Percentiles rank a stretch among this genome's conserved stretches.
Conservation (phyloP, 30 jellyfish, hydroid and myxozoan genomes). For the Sanderia malayensis region DNA sequence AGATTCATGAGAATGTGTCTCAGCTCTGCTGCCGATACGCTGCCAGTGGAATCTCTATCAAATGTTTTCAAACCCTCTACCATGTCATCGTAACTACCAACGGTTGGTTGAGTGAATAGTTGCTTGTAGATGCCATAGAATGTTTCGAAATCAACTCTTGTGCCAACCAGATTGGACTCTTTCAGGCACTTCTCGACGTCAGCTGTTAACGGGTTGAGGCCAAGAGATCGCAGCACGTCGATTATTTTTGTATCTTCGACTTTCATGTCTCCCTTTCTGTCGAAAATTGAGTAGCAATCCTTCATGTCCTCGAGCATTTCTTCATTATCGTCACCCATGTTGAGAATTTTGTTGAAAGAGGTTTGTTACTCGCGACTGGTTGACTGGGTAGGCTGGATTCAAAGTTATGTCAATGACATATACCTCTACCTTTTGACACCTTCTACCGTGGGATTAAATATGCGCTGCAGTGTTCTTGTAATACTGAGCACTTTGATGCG, state of each 20-base stretch:
- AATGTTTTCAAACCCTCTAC: constrained; percentile 89
- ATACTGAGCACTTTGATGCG: neutral
- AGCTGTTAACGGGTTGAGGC: constrained; percentile 76
- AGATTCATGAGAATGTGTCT: constrained; percentile 79
- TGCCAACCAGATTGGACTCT: constrained; percentile 75
- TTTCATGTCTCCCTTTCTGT: constrained; percentile 90
- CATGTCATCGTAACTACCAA: constrained; percentile 89
- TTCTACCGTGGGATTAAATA: neutral
- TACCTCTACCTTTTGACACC: too few species aligned
- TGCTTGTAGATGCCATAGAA: constrained; percentile 86
- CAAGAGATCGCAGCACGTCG: constrained; percentile 83
- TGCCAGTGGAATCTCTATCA: constrained; percentile 95
- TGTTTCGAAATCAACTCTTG: constrained; percentile 85
- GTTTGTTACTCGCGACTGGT: too few species aligned
- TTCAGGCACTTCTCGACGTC: constrained; percentile 79
- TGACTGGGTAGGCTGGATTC: too few species aligned
- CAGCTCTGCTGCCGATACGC: constrained; percentile 84
- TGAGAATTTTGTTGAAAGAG: too few species aligned
- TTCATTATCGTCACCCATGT: constrained; percentile 80
- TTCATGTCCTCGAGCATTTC: constrained; percentile 85
- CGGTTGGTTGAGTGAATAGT: constrained; percentile 57
- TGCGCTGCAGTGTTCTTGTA: neutral
- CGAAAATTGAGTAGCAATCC: constrained; percentile 84
- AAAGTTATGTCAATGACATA: too few species aligned
- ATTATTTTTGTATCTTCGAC: constrained; percentile 59